Conservation (phyloP, 2,888 invertebrate genomes). For the Eupithecia dodoneata region DNA sequence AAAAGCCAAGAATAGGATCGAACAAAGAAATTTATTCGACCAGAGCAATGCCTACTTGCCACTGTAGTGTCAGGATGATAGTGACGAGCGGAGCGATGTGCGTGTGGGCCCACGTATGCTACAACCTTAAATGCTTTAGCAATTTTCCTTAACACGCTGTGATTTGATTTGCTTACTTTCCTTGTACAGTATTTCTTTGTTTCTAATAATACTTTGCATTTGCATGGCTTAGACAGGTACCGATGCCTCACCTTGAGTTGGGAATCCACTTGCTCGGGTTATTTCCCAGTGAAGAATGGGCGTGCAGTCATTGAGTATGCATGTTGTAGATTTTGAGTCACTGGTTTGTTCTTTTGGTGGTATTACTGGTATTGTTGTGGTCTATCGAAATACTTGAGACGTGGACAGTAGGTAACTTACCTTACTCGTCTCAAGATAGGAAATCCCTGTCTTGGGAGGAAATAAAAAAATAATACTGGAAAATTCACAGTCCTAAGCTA, state of each 20-base stretch:
- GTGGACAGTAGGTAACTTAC: neutral
- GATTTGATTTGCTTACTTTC: slow-evolving; percentile 7
- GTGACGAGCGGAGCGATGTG: neutral
- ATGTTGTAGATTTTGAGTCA: neutral
- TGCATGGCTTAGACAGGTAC: neutral
- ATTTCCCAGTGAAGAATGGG: neutral
- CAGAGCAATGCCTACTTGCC: too few relatives aligned
- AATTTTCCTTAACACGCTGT: neutral
- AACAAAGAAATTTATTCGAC: too few relatives aligned
- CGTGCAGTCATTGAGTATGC: neutral
- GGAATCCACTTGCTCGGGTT: neutral
- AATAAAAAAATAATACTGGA: too few relatives aligned
- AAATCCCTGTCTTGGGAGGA: too few relatives aligned
- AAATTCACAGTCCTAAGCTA: too few relatives aligned
- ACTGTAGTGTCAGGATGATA: too few relatives aligned
- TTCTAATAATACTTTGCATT: neutral
- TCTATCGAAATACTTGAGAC: neutral
- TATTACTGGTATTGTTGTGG: neutral
- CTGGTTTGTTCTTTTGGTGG: neutral
- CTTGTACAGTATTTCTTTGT: neutral
- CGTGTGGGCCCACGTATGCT: neutral
- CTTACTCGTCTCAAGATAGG: too few relatives aligned
- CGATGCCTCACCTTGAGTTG: neutral
- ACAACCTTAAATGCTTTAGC: neutral
- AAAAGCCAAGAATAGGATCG: too few relatives aligned